phyloP scores from a whole-genome alignment of 2,888 invertebrate species.

The Strigamia crassipes region DNA sequence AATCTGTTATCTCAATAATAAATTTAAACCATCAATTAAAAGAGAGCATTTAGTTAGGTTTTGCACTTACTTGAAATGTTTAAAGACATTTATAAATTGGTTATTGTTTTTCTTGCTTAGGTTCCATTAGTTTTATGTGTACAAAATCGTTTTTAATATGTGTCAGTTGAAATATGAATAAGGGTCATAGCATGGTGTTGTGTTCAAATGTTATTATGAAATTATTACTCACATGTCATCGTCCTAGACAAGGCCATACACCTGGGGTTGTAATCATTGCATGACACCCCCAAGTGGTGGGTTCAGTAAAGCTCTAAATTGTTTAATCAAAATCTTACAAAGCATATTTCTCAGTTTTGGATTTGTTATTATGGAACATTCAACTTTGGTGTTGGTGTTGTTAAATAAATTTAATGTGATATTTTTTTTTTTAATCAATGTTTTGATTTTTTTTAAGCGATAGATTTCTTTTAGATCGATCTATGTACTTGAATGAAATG shows the following conservation, averaged over 20 bases:
- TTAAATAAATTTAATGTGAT: no score
- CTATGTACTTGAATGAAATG: no score
- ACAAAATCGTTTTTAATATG: neutral
- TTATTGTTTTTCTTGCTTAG: no score
- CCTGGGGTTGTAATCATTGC: slow-evolving; percentile 8
- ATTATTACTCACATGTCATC: neutral
- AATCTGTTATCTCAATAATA: slow-evolving; percentile 6
- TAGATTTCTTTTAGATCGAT: no score
- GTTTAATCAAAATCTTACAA: neutral
- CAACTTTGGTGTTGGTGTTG: neutral
- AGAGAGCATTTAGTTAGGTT: neutral
- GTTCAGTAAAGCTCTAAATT: neutral
- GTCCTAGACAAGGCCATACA: slow-evolving; percentile 12
- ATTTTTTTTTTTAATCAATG: no score
- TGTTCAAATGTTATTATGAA: neutral
- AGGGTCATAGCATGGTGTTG: neutral
- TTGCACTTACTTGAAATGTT: no score
- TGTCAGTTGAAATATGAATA: neutral
- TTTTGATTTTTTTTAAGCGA: no score
- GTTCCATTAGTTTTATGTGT: neutral
- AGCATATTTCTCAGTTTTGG: neutral
- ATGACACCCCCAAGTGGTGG: neutral
- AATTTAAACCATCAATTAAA: neutral
- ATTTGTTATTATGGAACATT: neutral
- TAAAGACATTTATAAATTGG: no score